These are phyloP conservation scores for Luffia ferchaultella DNA, from an alignment of 2,888 invertebrate genomes.

Conservation along the genomic window DNA sequence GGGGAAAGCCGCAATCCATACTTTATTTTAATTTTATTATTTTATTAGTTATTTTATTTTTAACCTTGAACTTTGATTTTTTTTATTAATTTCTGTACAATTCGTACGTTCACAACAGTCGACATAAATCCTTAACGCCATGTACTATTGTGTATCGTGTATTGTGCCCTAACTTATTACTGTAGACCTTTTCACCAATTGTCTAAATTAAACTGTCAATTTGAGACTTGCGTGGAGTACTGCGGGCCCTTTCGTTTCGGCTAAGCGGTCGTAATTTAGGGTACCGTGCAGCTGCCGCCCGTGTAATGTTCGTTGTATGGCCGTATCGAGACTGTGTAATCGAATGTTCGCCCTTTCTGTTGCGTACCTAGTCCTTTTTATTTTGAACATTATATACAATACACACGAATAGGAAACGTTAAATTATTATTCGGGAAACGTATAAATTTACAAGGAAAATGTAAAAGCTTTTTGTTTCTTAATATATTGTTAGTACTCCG, in stretches of 20 bases:
- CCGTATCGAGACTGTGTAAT: conserved; percentile 23
- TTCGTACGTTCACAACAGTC: no score
- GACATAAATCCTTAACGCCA: neutral
- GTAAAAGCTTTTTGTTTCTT: no score
- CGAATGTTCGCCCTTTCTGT: conserved; percentile 25
- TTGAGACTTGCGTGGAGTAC: conserved; percentile 10
- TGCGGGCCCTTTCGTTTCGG: conserved; percentile 33
- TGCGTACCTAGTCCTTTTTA: conserved; percentile 1
- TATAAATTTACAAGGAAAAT: no score
- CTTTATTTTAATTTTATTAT: no score
- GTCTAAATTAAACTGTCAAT: conserved; percentile 56
- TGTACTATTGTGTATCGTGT: neutral
- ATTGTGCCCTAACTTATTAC: neutral
- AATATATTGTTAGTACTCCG: no score
- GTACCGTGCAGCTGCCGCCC: conserved; percentile 49
- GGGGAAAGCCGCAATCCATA: no score
- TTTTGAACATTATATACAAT: conserved; percentile 1
- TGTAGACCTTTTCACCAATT: conserved; percentile 23
- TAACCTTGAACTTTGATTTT: no score
- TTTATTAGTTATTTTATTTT: no score
- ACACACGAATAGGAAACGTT: no score
- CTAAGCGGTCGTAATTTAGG: conserved; percentile 53
- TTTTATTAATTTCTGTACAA: no score
- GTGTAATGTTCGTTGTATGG: conserved; percentile 62
- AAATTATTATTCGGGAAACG: no score